phyloP scores from a whole-genome alignment of 2,888 invertebrate genomes.

The Protophormia terraenovae region DNA sequence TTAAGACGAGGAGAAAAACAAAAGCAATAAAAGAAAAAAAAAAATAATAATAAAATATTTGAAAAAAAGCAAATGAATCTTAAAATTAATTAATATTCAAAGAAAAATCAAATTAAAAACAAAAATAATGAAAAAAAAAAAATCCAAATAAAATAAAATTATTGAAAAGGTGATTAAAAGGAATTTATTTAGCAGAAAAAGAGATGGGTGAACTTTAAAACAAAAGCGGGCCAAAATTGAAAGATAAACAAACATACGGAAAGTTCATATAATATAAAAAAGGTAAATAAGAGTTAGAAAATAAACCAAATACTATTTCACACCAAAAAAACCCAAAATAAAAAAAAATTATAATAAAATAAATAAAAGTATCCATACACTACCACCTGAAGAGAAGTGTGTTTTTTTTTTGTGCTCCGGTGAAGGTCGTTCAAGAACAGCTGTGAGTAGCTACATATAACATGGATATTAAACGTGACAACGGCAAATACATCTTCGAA shows the following conservation, averaged over 20 bases:
- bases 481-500: neutral
- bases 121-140: neutral
- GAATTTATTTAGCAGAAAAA: neutral
- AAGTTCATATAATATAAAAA: neutral
- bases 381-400: neutral
- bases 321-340: neutral
- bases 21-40: conserved; percentile 4
- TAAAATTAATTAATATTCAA: conserved; percentile 17
- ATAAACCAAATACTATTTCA: too few relatives aligned
- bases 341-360: too few relatives aligned
- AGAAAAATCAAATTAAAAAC: neutral
- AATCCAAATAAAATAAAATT: neutral
- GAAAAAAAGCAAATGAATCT: neutral
- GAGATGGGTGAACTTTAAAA: neutral
- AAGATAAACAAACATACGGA: neutral
- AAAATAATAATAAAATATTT: neutral
- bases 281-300: too few relatives aligned
- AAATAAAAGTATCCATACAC: neutral
- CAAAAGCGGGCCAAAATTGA: neutral
- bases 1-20: neutral
- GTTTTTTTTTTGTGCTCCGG: neutral
- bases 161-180: conserved; percentile 3
- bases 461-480: neutral
- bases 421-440: conserved; percentile 24
- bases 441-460: neutral